Percentiles rank a stretch among this genome's conserved stretches.
Conservation (phyloP, 2,113 vertebrate species). For the Onychostruthus taczanowskii region DNA sequence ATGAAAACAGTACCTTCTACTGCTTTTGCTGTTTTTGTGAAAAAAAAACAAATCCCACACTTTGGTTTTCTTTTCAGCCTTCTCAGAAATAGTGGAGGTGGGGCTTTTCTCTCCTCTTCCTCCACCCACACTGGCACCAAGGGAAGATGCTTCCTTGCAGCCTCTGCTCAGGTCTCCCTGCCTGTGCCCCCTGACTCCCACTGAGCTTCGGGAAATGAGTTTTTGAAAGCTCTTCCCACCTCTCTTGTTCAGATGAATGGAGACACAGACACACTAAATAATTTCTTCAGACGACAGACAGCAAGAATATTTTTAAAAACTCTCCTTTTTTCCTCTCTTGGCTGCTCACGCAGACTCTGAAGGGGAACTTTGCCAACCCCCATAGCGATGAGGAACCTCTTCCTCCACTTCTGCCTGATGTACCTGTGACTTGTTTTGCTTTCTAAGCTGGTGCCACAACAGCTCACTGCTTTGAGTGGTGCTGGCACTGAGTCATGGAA, state of each 20-base stretch:
- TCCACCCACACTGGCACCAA: background rate
- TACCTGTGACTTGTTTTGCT: background rate
- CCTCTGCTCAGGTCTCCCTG: background rate
- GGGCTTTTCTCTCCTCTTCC: background rate
- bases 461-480: background rate
- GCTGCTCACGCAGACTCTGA: background rate
- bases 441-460: background rate
- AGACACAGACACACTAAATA: background rate
- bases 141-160: conserved; percentile 12
- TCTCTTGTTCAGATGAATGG: background rate
- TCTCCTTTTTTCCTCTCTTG: background rate
- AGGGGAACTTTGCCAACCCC: background rate
- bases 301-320: background rate
- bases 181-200: background rate
- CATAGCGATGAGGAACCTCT: rapidly evolving
- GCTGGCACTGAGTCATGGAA: background rate
- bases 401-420: background rate
- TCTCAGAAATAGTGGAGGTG: conserved; percentile 25
- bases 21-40: conserved; percentile 62
- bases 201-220: background rate
- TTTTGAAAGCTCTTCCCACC: background rate
- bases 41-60: conserved; percentile 33
- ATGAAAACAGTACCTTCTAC: conserved; percentile 62
- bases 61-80: conserved; percentile 36
- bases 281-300: background rate